These are phyloP conservation scores for Anarsia innoxiella DNA, from an alignment of 2,888 invertebrate genomes.

Conservation along the genomic window DNA sequence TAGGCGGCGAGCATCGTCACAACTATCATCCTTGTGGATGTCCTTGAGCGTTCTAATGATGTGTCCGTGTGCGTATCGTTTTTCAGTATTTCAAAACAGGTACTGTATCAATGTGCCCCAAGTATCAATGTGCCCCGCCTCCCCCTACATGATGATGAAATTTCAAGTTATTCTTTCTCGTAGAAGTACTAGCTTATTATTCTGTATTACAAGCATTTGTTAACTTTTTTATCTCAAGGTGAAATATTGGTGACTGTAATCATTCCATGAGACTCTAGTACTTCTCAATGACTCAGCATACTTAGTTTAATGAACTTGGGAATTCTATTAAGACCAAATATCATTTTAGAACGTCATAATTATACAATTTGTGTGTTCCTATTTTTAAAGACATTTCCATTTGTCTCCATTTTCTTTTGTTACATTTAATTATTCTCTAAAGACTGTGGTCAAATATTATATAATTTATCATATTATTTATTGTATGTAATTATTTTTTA, in stretches of 20 bases:
- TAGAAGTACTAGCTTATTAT: neutral
- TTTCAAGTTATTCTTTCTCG: slow-evolving; percentile 27
- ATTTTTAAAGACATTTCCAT: slow-evolving; percentile 57
- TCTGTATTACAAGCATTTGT: neutral
- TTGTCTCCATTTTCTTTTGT: slow-evolving; percentile 44
- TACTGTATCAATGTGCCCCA: no score
- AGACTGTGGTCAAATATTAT: slow-evolving; percentile 66
- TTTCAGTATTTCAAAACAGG: no score
- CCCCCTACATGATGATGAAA: no score
- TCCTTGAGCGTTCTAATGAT: no score
- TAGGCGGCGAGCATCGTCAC: no score
- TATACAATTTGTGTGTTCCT: slow-evolving; percentile 53
- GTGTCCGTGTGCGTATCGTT: no score
- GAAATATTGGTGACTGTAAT: slow-evolving; percentile 23
- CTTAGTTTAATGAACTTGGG: slow-evolving; percentile 23
- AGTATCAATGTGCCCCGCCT: no score
- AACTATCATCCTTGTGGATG: no score
- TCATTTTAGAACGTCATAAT: slow-evolving; percentile 37
- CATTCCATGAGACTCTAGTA: slow-evolving; percentile 47
- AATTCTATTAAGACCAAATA: slow-evolving; percentile 55
- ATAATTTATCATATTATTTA: slow-evolving; percentile 70
- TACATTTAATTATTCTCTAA: slow-evolving; percentile 52
- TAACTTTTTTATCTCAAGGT: no score
- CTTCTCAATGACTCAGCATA: slow-evolving; percentile 28
- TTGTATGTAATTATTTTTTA: slow-evolving; percentile 55